These are phyloP conservation scores for Cercopithecus mitis DNA, from an alignment of 2,797 vertebrate species.

Conservation along the genomic window DNA sequence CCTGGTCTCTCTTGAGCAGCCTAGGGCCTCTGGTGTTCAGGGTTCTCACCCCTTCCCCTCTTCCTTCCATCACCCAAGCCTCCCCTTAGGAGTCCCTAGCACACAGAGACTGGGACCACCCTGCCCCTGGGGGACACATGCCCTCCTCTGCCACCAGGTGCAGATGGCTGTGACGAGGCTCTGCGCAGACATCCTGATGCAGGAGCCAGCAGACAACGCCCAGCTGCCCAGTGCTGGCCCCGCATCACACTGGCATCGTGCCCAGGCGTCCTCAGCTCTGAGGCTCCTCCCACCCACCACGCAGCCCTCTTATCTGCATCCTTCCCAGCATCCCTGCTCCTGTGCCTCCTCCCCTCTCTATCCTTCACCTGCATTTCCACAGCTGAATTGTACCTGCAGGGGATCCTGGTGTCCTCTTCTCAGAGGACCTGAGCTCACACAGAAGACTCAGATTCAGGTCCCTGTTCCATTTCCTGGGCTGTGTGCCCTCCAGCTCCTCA, in stretches of 20 bases:
- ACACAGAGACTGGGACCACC: neutral
- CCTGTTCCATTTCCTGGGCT: neutral
- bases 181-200: neutral
- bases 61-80: neutral
- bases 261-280: neutral
- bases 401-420: neutral
- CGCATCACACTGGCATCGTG: rapidly evolving
- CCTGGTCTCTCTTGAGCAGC: neutral
- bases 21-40: neutral
- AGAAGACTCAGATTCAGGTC: neutral
- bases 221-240: neutral
- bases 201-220: rapidly evolving
- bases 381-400: neutral
- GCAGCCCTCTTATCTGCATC: neutral
- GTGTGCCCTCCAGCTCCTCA: neutral
- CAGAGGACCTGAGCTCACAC: neutral
- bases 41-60: neutral
- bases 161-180: neutral
- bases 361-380: too few relatives aligned
- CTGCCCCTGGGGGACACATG: neutral
- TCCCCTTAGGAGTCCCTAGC: neutral
- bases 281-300: neutral
- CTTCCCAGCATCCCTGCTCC: neutral
- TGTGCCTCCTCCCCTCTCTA: rapidly evolving
- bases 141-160: neutral